Percentiles rank a stretch among this genome's conserved stretches.
phyloP scores from a whole-genome alignment of 2,888 invertebrate genomes.

The Theristus sp. region DNA sequence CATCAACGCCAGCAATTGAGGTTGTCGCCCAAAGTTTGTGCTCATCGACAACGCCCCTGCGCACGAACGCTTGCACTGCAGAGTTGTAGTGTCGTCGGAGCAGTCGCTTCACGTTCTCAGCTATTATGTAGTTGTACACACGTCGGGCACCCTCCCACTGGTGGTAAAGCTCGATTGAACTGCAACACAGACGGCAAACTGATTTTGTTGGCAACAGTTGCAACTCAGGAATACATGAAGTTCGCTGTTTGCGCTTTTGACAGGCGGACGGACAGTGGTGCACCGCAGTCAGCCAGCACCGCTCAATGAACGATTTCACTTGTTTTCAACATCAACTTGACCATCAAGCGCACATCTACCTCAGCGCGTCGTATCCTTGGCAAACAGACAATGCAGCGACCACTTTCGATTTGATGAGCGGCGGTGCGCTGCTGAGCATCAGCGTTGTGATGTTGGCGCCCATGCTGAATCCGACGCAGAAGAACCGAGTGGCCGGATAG shows the following conservation, averaged over 20 bases:
- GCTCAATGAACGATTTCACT: no score
- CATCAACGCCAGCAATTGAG: constrained; percentile 67
- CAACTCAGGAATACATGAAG: no score
- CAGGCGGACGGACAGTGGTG: no score
- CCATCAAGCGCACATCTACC: constrained; percentile 45
- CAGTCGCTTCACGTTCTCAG: constrained; percentile 69
- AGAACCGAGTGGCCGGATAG: constrained; percentile 48
- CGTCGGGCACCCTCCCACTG: constrained; percentile 40
- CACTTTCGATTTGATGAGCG: constrained; percentile 36
- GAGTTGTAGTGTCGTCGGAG: constrained; percentile 57
- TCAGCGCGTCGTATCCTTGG: constrained; percentile 76
- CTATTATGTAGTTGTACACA: constrained; percentile 75
- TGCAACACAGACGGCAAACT: neutral
- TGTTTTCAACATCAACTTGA: neutral
- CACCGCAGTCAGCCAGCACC: no score
- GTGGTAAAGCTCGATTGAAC: constrained; percentile 13
- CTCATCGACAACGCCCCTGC: constrained; percentile 36
- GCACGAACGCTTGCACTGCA: constrained; percentile 16
- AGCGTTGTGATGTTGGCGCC: constrained; percentile 83
- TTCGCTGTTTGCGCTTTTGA: no score
- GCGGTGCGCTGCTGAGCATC: constrained; percentile 9
- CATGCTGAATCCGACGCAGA: constrained; percentile 75
- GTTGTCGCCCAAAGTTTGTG: constrained; percentile 65
- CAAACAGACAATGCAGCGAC: constrained; percentile 78
- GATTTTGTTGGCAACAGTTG: no score